Evolutionary conservation across 2,113 vertebrate species (phyloP).

Genomic region (Pachyramphus minor): DNA sequence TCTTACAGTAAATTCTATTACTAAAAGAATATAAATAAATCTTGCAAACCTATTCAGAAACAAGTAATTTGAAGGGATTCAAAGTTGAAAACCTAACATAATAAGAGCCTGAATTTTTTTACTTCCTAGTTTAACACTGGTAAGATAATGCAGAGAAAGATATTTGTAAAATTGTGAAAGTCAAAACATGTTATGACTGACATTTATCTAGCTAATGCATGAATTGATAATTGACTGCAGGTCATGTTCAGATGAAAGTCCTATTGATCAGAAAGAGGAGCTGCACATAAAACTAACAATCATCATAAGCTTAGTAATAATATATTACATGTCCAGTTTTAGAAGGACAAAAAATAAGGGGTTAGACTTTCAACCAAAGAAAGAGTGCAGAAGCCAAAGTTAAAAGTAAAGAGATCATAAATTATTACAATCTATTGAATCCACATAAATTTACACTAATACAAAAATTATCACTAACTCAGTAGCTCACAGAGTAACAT

Average conservation of each 20-base stretch:
- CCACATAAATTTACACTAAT: not conserved
- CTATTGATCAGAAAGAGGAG: not conserved
- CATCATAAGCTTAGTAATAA: not conserved
- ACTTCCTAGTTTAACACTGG: not conserved
- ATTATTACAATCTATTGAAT: not conserved
- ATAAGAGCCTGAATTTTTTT: not conserved
- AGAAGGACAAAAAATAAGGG: not conserved
- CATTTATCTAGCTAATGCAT: not conserved
- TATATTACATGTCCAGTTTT: not conserved
- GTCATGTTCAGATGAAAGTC: not conserved
- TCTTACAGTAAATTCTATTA: not conserved
- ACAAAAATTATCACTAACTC: not conserved
- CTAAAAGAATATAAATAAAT: not conserved
- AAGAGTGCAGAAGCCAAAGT: not conserved
- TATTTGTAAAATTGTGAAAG: not conserved
- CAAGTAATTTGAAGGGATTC: not conserved
- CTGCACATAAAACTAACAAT: not conserved
- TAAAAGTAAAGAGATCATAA: not conserved
- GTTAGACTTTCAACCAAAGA: not conserved
- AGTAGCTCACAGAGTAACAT: not conserved
- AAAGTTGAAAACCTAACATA: not conserved
- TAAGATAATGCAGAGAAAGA: not conserved
- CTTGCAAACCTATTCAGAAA: not conserved
- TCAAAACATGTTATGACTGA: not conserved
- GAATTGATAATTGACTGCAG: not conserved